Evolutionary conservation across 2,113 vertebrate species (phyloP), one percentile per base, ranked within the genome.

Genomic region (Chaetodon trifascialis): DNA sequence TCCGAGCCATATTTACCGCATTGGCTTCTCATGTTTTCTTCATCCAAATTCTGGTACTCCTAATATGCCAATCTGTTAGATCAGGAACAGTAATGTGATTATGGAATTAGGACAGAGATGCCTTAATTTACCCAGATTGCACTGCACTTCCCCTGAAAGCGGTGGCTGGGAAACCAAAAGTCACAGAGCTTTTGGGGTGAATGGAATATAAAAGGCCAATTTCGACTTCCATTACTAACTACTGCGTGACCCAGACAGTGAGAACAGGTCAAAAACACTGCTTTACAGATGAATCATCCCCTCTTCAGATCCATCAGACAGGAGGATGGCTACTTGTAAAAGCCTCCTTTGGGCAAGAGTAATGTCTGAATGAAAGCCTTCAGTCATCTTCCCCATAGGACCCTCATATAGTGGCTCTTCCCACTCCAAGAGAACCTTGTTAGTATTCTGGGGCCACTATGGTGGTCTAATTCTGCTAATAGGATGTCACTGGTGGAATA

Each of bases 401-500:
- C 44, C 66, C 51, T 83, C 67, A 19, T 56, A 67, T 2, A 12
- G 23, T 0, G 9, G 38, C 54, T 75, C 65, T 40, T 47, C 34
- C 49, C 34, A 40, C 60, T 79, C 34, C 14, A 38, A 71, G 38
- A 80, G 72, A 54, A 77, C 70, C 78, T 83, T 49, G 69, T 88
- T 90, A 80, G 67, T 75, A 79, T 90, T 90, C 88, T 82, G 76
- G 40, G 59, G 62, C 63, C 46, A 19, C 73, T 15, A 44, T 7
- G 17, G 42, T 52, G 78, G 85, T 64, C 78, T 89, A 92, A 91
- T 88, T 84, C 69, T 68, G 42, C 90, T 90, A 93, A 90, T 88
- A 77, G 79, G 86, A 76, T 87, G 90, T 90, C 76, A 85, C 80
- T 88, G 84, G 82, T 81, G 88, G 91, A 86, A 89, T 87, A 83